A percentile compares a stretch with the other conserved stretches of the same genome.
These are phyloP conservation scores for Nibea albiflora DNA, from an alignment of 2,113 vertebrate species.

Conservation along the genomic window DNA sequence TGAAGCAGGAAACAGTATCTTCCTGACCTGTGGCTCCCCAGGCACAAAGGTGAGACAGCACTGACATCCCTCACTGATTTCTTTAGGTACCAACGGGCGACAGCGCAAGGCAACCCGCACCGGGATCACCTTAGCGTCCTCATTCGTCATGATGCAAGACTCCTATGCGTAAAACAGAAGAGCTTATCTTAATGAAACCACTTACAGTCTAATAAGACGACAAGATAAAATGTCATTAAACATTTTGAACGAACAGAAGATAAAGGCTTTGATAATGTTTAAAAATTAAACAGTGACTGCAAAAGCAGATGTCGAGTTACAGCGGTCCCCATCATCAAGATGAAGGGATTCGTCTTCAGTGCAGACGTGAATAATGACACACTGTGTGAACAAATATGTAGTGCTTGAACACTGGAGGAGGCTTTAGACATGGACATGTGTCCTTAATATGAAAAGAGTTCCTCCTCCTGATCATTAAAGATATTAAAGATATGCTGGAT, in stretches of 20 bases:
- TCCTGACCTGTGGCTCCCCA: slow-evolving; percentile 90
- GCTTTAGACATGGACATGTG: background rate
- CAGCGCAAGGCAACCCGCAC: slow-evolving; percentile 94
- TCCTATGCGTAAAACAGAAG: background rate
- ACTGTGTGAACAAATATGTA: background rate
- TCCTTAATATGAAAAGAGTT: too few species aligned
- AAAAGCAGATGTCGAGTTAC: background rate
- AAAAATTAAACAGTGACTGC: background rate
- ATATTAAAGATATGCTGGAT: too few species aligned
- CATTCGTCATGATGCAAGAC: slow-evolving; percentile 79
- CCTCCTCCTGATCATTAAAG: too few species aligned
- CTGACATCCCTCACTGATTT: slow-evolving; percentile 91
- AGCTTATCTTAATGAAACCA: background rate
- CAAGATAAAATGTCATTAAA: background rate
- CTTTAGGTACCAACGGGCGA: slow-evolving; percentile 91
- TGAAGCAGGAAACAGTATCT: background rate
- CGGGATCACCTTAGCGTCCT: slow-evolving; percentile 90
- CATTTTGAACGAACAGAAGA: background rate
- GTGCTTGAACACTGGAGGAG: background rate
- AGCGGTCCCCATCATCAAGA: background rate
- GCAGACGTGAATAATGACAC: background rate
- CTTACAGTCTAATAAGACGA: background rate
- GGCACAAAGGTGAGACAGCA: slow-evolving; percentile 92
- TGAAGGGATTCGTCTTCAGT: background rate
- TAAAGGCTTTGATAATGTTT: background rate